phyloP scores from a whole-genome alignment of 1,140 invertebrate species.

The Archegozetes longisetosus region DNA sequence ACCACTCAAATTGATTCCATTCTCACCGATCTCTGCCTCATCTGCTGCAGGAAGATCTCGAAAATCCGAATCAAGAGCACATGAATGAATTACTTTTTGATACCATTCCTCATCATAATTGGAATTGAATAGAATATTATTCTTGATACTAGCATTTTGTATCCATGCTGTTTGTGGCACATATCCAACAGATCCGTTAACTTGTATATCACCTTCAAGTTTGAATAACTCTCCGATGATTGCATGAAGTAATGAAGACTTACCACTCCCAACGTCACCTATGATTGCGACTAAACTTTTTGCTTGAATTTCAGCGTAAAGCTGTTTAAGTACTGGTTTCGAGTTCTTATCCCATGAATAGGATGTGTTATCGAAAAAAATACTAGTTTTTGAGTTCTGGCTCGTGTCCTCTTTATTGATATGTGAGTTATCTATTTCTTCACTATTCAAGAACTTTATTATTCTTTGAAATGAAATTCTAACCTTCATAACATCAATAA shows the following conservation, averaged over 20 bases:
- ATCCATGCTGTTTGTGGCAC: conserved; percentile 89
- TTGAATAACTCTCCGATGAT: conserved; percentile 40
- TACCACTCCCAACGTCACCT: conserved; percentile 34
- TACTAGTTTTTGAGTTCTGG: too few species aligned
- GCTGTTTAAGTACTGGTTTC: conserved; percentile 21
- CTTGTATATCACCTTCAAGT: conserved; percentile 25
- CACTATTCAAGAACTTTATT: background rate
- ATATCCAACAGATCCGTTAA: conserved; percentile 38
- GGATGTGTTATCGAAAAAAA: too few species aligned
- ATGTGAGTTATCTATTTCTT: background rate
- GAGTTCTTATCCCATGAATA: too few species aligned
- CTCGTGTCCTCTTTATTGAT: too few species aligned
- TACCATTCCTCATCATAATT: conserved; percentile 41
- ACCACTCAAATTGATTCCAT: conserved; percentile 30
- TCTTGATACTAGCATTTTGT: conserved; percentile 68
- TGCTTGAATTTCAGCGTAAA: conserved; percentile 22
- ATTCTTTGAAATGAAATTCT: background rate
- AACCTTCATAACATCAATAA: too few species aligned
- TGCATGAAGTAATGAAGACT: conserved; percentile 37
- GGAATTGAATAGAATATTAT: conserved; percentile 71
- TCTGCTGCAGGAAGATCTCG: conserved; percentile 31
- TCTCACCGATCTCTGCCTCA: conserved; percentile 36
- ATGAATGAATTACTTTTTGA: conserved; percentile 25
- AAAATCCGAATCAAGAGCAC: conserved; percentile 23
- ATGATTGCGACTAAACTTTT: conserved; percentile 32